Evolutionary conservation across 2,797 vertebrate species (phyloP).

Genomic region (Typhlichthys eigenmanni): DNA sequence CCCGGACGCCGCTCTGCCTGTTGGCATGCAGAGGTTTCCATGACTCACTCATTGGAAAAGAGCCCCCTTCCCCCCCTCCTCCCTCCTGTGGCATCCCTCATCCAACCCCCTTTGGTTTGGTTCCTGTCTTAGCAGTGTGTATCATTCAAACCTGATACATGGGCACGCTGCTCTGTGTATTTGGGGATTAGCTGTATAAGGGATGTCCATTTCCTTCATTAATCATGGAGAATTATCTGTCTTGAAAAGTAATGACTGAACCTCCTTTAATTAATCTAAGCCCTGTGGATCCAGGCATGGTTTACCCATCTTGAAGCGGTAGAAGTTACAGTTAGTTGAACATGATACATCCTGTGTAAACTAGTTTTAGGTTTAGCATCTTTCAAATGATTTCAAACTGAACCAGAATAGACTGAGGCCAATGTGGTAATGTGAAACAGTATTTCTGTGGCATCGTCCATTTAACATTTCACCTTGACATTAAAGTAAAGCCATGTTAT

Average conservation of each 20-base stretch:
- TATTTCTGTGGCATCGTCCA: not conserved
- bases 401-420: not conserved
- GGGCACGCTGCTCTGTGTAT: conserved; percentile 22
- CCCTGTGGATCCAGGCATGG: conserved; percentile 10
- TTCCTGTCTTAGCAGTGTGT: conserved; percentile 33
- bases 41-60: conserved; percentile 66
- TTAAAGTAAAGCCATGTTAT: not conserved
- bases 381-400: not conserved
- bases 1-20: conserved; percentile 25
- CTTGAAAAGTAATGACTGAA: conserved; percentile 31
- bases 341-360: conserved; percentile 12
- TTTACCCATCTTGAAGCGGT: not conserved
- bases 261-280: conserved; percentile 13
- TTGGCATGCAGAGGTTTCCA: conserved; percentile 54
- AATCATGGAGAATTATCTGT: conserved; percentile 35
- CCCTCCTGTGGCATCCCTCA: conserved; percentile 33
- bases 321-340: not conserved
- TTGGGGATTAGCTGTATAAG: conserved; percentile 38
- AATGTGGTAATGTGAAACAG: not conserved
- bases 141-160: conserved; percentile 39
- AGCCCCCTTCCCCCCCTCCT: conserved; percentile 15
- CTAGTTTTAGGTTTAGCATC: not conserved
- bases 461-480: not conserved
- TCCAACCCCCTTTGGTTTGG: conserved; percentile 35
- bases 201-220: conserved; percentile 57